Conservation (phyloP, 1,140 invertebrate genomes). For the Bombus sibiricus region DNA sequence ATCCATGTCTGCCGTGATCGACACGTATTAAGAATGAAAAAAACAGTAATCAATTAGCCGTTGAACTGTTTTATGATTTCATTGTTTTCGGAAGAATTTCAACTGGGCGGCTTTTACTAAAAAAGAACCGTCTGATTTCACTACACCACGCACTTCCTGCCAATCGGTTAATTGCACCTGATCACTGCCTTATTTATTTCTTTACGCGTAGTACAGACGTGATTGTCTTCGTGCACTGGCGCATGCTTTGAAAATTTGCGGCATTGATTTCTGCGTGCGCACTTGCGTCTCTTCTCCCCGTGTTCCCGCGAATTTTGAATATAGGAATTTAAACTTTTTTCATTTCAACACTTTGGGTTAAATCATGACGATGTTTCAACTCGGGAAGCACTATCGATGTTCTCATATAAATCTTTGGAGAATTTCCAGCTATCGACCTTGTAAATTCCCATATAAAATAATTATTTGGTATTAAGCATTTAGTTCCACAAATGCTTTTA, state of each 20-base stretch:
- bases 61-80: slow-evolving; percentile 25
- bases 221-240: slow-evolving; percentile 33
- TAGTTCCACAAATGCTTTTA: slow-evolving; percentile 73
- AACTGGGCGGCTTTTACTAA: neutral
- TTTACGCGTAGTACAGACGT: slow-evolving; percentile 39
- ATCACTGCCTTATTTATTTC: slow-evolving; percentile 61
- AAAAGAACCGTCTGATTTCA: neutral
- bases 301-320: slow-evolving; percentile 4
- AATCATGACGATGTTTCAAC: neutral
- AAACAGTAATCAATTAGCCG: neutral
- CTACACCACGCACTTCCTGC: slow-evolving; percentile 9
- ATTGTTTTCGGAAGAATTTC: slow-evolving; percentile 10
- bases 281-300: neutral
- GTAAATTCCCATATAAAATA: slow-evolving; percentile 93
- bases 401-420: too few species aligned
- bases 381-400: neutral
- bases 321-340: too few species aligned
- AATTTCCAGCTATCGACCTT: slow-evolving; percentile 84
- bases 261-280: slow-evolving; percentile 79
- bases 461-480: slow-evolving; percentile 91
- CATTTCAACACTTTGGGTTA: neutral
- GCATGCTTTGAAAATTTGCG: slow-evolving; percentile 74
- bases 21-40: neutral
- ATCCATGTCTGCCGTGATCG: slow-evolving; percentile 83
- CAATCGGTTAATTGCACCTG: slow-evolving; percentile 37